phyloP scores from a whole-genome alignment of 2,113 vertebrate species.

The Fulmarus glacialis region DNA sequence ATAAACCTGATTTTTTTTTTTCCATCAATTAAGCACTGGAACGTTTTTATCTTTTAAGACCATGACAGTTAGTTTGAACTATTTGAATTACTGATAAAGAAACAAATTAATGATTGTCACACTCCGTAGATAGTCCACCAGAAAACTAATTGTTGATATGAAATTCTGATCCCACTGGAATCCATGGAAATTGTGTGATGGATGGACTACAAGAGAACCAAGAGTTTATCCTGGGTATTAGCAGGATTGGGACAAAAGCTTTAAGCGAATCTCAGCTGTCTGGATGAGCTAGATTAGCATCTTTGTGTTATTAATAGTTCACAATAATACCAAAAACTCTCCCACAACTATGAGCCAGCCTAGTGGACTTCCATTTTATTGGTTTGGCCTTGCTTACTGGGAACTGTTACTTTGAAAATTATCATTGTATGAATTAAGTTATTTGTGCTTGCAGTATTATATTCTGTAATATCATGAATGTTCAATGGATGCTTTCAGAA shows the following conservation, averaged over 20 bases:
- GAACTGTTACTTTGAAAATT: neutral
- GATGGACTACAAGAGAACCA: neutral
- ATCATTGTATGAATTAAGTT: neutral
- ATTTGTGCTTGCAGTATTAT: neutral
- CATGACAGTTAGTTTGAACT: neutral
- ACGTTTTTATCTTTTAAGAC: neutral
- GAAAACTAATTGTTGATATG: neutral
- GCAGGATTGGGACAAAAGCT: neutral
- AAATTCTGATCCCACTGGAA: neutral
- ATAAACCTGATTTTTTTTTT: neutral
- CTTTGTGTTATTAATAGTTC: neutral
- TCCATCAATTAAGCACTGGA: neutral
- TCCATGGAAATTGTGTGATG: neutral
- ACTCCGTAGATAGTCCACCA: neutral
- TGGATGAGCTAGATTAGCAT: neutral
- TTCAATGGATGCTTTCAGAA: neutral
- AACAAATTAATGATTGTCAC: neutral
- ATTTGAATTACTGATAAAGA: neutral
- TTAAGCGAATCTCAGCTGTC: neutral
- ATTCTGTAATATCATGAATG: neutral
- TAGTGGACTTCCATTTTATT: neutral
- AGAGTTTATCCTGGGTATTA: neutral
- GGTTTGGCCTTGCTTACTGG: neutral
- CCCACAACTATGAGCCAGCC: neutral
- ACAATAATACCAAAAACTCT: neutral